Percentiles rank a stretch among this genome's conserved stretches.
These are phyloP conservation scores for Ryuthela nishihirai DNA, from an alignment of 2,888 invertebrate genomes.

Conservation along the genomic window DNA sequence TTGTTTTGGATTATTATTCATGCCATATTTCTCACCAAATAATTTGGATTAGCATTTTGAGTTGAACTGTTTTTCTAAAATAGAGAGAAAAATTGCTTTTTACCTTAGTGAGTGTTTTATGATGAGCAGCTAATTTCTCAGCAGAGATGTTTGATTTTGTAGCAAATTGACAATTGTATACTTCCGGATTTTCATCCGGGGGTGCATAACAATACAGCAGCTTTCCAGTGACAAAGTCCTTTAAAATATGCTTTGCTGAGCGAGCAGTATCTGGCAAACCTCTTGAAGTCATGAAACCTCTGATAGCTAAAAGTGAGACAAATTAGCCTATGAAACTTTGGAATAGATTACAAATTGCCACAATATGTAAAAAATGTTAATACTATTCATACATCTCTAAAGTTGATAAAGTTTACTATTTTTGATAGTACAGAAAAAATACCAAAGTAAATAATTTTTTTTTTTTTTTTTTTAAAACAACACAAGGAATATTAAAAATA, in stretches of 20 bases:
- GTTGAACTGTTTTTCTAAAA: no score
- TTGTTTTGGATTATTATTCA: no score
- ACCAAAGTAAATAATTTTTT: no score
- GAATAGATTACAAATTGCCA: no score
- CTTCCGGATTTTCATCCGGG: constrained; percentile 62
- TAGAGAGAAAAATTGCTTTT: background rate
- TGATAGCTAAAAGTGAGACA: constrained; percentile 61
- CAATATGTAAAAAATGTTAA: no score
- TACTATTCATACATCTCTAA: no score
- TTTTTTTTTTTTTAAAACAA: no score
- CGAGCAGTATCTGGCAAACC: constrained; percentile 93
- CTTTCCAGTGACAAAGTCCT: constrained; percentile 85
- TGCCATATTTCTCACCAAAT: no score
- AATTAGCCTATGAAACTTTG: background rate
- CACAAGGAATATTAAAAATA: no score
- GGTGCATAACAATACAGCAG: constrained; percentile 79
- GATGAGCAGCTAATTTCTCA: background rate
- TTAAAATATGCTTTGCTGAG: constrained; percentile 81
- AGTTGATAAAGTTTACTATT: no score
- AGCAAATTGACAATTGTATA: constrained; percentile 50
- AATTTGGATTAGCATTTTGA: no score
- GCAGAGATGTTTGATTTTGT: constrained; percentile 2
- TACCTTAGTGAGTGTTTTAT: background rate
- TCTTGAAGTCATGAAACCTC: constrained; percentile 91
- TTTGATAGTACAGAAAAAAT: no score